Evolutionary conservation across 2,888 invertebrate genomes (phyloP).

Genomic region (Eristalinus sepulchralis): DNA sequence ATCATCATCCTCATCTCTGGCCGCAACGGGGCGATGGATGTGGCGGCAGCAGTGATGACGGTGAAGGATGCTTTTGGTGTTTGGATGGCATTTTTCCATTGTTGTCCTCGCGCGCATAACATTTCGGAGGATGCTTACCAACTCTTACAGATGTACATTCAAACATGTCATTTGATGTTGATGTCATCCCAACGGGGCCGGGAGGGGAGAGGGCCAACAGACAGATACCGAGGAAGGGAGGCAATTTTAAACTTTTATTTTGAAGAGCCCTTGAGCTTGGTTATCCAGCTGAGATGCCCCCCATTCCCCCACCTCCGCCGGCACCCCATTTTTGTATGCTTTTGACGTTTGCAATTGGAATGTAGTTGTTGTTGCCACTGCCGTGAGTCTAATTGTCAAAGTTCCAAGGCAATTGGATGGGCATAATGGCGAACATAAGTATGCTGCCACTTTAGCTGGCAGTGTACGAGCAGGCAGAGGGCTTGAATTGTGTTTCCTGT

Average conservation of each 20-base stretch:
- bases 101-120: background rate
- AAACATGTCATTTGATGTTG: no score
- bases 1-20: background rate
- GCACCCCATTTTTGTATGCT: background rate
- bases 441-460: background rate
- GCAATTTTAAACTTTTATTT: background rate
- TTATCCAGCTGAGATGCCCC: background rate
- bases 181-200: no score
- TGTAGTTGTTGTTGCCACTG: background rate
- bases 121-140: background rate
- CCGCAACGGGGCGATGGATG: no score
- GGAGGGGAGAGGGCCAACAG: no score
- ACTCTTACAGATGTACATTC: background rate
- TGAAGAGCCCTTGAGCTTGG: background rate
- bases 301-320: background rate
- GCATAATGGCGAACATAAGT: background rate
- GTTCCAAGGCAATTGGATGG: background rate
- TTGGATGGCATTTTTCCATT: background rate
- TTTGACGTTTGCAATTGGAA: background rate
- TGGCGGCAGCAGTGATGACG: background rate
- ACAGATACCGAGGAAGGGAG: background rate
- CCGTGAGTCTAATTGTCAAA: background rate
- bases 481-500: no score
- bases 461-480: background rate
- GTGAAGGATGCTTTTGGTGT: background rate